Evolutionary conservation across 2,797 vertebrate genomes (phyloP).

Genomic region (Protosalanx chinensis): DNA sequence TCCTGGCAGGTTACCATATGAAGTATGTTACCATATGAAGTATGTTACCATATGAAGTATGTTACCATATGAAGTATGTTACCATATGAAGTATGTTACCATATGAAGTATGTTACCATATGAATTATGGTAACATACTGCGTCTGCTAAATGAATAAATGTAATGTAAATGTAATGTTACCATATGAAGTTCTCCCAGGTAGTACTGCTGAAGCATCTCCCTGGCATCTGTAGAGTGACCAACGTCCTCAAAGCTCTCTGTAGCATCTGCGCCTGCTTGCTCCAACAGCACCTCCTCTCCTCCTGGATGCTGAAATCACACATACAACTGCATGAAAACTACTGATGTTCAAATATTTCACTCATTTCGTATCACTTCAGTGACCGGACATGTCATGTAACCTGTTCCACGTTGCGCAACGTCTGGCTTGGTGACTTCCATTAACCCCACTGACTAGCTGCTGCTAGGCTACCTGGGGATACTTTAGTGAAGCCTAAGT

Average conservation of each 20-base stretch:
- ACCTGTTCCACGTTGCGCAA: not conserved
- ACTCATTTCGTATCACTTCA: not conserved
- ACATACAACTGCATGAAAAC: not conserved
- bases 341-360: not conserved
- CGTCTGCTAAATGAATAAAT: too few relatives aligned
- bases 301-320: conserved; percentile 86
- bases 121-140: conserved; percentile 59
- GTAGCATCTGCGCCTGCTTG: conserved; percentile 89
- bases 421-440: not conserved
- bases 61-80: conserved; percentile 81
- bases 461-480: not conserved
- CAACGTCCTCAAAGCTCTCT: conserved; percentile 95
- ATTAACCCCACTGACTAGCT: not conserved
- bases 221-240: conserved; percentile 90
- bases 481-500: too few relatives aligned
- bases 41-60: conserved; percentile 81
- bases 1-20: conserved; percentile 75
- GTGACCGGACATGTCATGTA: not conserved
- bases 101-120: conserved; percentile 83
- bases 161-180: conserved; percentile 46
- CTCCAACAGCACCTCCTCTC: conserved; percentile 92
- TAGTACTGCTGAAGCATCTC: conserved; percentile 92
- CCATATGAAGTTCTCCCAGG: conserved; percentile 88
- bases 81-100: conserved; percentile 87
- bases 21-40: conserved; percentile 83